These are phyloP conservation scores for Rostratula benghalensis DNA, from an alignment of 2,113 vertebrate genomes.

Conservation along the genomic window DNA sequence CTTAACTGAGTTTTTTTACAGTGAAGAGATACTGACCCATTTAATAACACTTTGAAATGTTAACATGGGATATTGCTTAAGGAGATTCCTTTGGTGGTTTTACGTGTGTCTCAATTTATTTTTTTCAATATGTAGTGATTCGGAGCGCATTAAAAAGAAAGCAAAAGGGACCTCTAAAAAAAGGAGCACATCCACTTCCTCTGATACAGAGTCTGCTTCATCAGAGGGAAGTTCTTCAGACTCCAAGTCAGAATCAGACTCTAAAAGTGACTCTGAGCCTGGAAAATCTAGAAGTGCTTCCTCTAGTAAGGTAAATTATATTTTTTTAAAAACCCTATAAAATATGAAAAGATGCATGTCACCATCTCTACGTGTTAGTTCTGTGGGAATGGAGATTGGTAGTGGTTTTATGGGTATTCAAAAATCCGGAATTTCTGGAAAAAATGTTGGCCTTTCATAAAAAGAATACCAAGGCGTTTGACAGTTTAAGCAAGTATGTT, in stretches of 20 bases:
- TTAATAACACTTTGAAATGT: not conserved
- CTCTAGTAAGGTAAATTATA: constrained; percentile 41
- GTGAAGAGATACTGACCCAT: not conserved
- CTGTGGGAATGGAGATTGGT: not conserved
- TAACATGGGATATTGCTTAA: not conserved
- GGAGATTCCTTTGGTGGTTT: not conserved
- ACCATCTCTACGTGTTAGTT: not conserved
- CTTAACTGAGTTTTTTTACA: not conserved
- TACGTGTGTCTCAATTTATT: not conserved
- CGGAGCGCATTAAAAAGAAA: constrained; percentile 67
- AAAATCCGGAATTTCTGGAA: not conserved
- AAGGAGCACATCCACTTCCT: constrained; percentile 58
- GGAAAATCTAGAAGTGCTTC: not conserved
- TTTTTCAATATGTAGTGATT: constrained; percentile 58
- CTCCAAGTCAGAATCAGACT: constrained; percentile 79
- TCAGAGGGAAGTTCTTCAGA: constrained; percentile 79
- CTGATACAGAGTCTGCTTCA: constrained; percentile 71
- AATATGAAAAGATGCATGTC: not conserved
- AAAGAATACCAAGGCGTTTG: not conserved
- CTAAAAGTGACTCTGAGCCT: constrained; percentile 62
- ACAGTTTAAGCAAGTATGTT: not conserved
- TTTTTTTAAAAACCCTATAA: not conserved
- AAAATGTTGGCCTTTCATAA: not conserved
- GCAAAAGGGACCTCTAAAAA: constrained; percentile 12
- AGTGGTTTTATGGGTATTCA: not conserved